These are phyloP conservation scores for Penaeus indicus DNA, from an alignment of 1,140 invertebrate genomes.

Conservation along the genomic window DNA sequence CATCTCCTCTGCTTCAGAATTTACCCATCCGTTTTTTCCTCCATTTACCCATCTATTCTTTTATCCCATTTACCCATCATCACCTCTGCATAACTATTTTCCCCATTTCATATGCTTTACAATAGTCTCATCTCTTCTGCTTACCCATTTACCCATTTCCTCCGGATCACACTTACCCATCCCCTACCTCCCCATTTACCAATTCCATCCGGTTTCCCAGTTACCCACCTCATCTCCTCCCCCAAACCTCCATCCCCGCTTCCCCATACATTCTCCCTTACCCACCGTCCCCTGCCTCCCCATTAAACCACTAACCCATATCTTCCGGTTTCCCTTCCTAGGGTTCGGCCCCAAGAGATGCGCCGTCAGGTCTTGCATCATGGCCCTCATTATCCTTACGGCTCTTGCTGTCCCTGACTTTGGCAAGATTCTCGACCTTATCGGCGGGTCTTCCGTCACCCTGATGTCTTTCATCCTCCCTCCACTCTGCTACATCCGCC, in stretches of 20 bases:
- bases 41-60: too few relatives aligned
- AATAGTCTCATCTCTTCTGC: too few relatives aligned
- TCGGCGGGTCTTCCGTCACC: constrained; percentile 88
- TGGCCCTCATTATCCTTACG: constrained; percentile 81
- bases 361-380: constrained; percentile 79
- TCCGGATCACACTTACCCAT: too few relatives aligned
- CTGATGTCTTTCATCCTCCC: constrained; percentile 87
- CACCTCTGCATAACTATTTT: too few relatives aligned
- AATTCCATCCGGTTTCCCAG: background rate
- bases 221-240: background rate
- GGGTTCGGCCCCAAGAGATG: constrained; percentile 85
- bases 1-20: too few relatives aligned
- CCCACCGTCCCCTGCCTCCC: too few relatives aligned
- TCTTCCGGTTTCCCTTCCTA: constrained; percentile 71
- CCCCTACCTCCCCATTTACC: too few relatives aligned
- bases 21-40: too few relatives aligned
- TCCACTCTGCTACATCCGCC: constrained; percentile 82
- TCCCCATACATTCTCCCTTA: background rate
- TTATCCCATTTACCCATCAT: too few relatives aligned
- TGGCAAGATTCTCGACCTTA: constrained; percentile 87
- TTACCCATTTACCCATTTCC: too few relatives aligned
- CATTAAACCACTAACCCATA: background rate
- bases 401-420: constrained; percentile 88
- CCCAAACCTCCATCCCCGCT: background rate
- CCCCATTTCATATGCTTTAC: too few relatives aligned